These are phyloP conservation scores for Plectus sambesii DNA, from an alignment of 1,140 invertebrate species.

Conservation along the genomic window DNA sequence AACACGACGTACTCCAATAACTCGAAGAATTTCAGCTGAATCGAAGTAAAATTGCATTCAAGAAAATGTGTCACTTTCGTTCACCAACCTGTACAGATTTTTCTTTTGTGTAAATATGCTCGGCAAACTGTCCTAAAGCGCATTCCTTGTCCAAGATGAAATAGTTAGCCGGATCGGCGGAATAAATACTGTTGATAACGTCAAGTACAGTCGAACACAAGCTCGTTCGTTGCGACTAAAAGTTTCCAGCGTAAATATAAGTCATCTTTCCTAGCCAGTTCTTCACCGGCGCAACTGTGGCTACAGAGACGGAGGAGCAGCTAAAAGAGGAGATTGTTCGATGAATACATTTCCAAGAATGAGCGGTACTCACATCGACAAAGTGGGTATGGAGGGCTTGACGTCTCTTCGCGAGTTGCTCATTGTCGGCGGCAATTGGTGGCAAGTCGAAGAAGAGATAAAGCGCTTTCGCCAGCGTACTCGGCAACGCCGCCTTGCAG, in stretches of 20 bases:
- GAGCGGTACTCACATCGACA: slow-evolving; percentile 30
- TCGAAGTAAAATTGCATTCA: slow-evolving; percentile 28
- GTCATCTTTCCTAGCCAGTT: slow-evolving; percentile 89
- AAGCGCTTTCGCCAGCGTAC: slow-evolving; percentile 92
- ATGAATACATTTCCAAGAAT: slow-evolving; percentile 23
- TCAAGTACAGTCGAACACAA: slow-evolving; percentile 78
- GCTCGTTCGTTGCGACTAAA: slow-evolving; percentile 25
- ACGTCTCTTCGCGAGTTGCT: slow-evolving; percentile 18
- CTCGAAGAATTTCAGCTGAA: slow-evolving; percentile 80
- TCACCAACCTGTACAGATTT: slow-evolving; percentile 66
- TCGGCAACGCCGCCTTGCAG: slow-evolving; percentile 85
- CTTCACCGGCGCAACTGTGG: slow-evolving; percentile 75
- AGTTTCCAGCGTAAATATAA: slow-evolving; percentile 47
- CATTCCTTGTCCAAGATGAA: slow-evolving; percentile 94
- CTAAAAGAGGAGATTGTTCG: slow-evolving; percentile 49
- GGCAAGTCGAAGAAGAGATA: slow-evolving; percentile 98
- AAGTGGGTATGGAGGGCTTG: too few relatives aligned
- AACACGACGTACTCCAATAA: slow-evolving; percentile 89
- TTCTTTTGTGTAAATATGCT: slow-evolving; percentile 80
- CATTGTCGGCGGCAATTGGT: slow-evolving; percentile 52
- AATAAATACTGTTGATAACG: slow-evolving; percentile 87
- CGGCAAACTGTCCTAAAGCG: slow-evolving; percentile 85
- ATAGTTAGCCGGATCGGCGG: slow-evolving; percentile 94
- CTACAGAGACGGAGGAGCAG: slow-evolving; percentile 83
- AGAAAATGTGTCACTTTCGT: slow-evolving; percentile 2